phyloP scores from a whole-genome alignment of 1,140 invertebrate genomes.

The Procambarus clarkii region DNA sequence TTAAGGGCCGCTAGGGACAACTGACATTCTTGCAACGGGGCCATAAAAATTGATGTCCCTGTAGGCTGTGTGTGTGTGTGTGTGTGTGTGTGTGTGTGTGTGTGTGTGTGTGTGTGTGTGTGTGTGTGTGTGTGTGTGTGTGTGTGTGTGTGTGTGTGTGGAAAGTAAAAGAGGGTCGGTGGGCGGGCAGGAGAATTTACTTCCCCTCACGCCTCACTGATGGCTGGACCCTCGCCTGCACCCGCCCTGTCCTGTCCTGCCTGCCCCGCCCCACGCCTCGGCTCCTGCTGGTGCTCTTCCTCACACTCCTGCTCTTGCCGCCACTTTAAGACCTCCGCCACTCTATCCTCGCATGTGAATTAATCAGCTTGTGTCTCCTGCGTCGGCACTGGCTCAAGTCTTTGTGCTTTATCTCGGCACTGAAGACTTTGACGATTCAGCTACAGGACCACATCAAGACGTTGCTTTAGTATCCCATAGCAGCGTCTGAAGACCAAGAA shows the following conservation, averaged over 20 bases:
- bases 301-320: not conserved
- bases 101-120: not conserved
- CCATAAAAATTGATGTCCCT: slow-evolving; percentile 3
- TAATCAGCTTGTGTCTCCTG: not conserved
- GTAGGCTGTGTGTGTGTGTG: slow-evolving; percentile 8
- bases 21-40: not conserved
- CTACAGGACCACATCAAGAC: no score
- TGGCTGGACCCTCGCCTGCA: not conserved
- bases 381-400: no score
- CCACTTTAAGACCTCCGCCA: not conserved
- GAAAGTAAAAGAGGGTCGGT: slow-evolving; percentile 6
- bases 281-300: not conserved
- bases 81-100: slow-evolving; percentile 2
- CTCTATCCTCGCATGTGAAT: not conserved
- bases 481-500: no score
- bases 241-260: not conserved
- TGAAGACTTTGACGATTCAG: no score
- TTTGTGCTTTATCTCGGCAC: no score
- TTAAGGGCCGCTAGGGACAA: not conserved
- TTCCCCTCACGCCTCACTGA: not conserved
- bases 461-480: no score
- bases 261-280: not conserved
- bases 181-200: not conserved
- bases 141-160: not conserved
- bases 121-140: not conserved